Evolutionary conservation across 2,113 vertebrate genomes (phyloP).

Genomic region (Eulemur rufifrons): DNA sequence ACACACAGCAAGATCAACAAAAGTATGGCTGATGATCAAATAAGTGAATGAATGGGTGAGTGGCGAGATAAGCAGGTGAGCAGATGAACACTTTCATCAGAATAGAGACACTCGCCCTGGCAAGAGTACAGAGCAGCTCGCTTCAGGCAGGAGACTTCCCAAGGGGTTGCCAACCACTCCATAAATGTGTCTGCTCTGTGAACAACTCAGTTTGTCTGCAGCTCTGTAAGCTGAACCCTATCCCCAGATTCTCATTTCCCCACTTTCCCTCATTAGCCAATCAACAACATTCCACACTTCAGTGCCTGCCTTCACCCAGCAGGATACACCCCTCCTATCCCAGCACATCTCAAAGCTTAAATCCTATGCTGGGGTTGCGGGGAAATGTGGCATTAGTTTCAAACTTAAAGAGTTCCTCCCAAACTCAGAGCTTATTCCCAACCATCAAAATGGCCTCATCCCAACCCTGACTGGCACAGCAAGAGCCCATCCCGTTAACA

Average conservation of each 20-base stretch:
- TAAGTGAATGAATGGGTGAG: neutral
- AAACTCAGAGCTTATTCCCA: conserved; percentile 54
- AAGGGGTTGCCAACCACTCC: neutral
- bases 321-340: neutral
- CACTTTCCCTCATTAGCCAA: neutral
- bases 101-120: neutral
- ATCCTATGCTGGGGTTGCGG: neutral
- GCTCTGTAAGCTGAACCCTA: conserved; percentile 1
- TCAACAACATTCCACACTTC: neutral
- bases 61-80: neutral
- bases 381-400: neutral
- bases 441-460: conserved; percentile 58
- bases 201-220: neutral
- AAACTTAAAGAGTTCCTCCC: conserved; percentile 36
- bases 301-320: neutral
- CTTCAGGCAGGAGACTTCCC: neutral
- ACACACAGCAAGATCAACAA: neutral
- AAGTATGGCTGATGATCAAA: conserved; percentile 8
- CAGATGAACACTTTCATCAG: neutral
- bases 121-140: neutral
- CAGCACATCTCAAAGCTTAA: neutral
- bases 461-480: conserved; percentile 61
- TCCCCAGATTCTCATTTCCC: neutral
- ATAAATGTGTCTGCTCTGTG: neutral
- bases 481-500: conserved; percentile 62